Evolutionary conservation across 2,113 vertebrate species (phyloP), one percentile per base, ranked within the genome.

Genomic region (Probosciger aterrimus): DNA sequence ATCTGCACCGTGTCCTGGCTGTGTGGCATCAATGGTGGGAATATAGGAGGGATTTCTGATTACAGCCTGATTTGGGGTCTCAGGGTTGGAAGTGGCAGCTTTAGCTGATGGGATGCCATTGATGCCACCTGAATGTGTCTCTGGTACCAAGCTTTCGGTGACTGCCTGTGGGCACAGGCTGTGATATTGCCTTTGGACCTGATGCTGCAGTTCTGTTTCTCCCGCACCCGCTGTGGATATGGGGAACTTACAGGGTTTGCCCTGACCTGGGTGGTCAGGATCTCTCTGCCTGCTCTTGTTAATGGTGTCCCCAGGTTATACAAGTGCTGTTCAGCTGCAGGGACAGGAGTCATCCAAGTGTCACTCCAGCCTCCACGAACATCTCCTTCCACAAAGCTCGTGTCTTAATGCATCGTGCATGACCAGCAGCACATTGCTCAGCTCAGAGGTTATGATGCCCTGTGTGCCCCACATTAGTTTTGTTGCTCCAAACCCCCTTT

Each of bases 31-130:
- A 28, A 65, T 30, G 57, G 18, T 41, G 62, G 46, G 63, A 73
- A 27, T 7, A 9, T 44, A 18, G 67, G 52, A 64, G 62, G 25
- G 55, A 87, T 84, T 60, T 89, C 84, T 87, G 82, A 64, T 75
- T 7, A 13, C 53, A 75, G 88, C 53, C 73, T 14, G 5, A 4
- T 47, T 39, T 83, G 60, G 64, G 86, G 60, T 59, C 88, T 96
- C 39, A 43, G 27, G 43, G 44, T 27, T 90, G 86, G 95, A 92
- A 83, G 60, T 35, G 80, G 86, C 73, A 74, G 41, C 71, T 69
- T 82, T 55, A 71, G 60, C 60, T 88, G 55, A 64, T 59, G 44
- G 15, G 46, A 11, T 83, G 85, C 62, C 65, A 12, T 1, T 9
- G 5, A 33, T 75, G 59, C 52, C 70, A 73, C 57, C 80, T 83